A percentile compares a stretch with the other conserved stretches of the same genome.
Conservation (phyloP, 2,113 vertebrate genomes). For the Eublepharis macularius region DNA sequence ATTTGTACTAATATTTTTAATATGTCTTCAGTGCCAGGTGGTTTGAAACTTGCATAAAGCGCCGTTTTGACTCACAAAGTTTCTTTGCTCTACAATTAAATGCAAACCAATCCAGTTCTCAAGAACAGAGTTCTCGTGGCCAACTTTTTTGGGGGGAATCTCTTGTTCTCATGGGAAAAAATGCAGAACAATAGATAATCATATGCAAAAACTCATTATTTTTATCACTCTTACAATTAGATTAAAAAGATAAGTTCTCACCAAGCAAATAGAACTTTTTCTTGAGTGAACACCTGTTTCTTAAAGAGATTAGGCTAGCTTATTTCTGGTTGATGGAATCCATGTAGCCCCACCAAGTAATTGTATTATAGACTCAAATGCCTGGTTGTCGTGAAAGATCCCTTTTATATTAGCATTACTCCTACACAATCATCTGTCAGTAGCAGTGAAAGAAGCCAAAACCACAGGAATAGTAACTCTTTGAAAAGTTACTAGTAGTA, state of each 20-base stretch:
- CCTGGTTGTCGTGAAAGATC: no score
- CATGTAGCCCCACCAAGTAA: not conserved
- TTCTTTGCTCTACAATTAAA: not conserved
- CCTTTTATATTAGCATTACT: not conserved
- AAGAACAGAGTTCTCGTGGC: not conserved
- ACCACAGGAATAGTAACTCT: not conserved
- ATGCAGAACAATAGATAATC: not conserved
- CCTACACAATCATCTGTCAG: not conserved
- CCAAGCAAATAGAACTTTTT: not conserved
- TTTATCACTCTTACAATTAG: not conserved
- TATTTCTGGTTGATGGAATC: not conserved
- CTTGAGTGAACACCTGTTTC: not conserved
- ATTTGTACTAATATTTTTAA: not conserved
- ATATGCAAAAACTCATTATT: not conserved
- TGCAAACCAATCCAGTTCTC: not conserved
- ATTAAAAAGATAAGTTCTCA: not conserved
- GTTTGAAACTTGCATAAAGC: not conserved
- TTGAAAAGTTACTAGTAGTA: not conserved
- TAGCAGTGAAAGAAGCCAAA: not conserved
- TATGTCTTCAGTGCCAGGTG: no score
- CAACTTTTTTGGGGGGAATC: not conserved
- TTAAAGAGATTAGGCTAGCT: not conserved
- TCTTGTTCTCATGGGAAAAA: not conserved
- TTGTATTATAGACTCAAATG: not conserved
- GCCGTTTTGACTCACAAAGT: not conserved